Evolutionary conservation across 2,888 invertebrate species (phyloP).

Genomic region (Andricus curvator): DNA sequence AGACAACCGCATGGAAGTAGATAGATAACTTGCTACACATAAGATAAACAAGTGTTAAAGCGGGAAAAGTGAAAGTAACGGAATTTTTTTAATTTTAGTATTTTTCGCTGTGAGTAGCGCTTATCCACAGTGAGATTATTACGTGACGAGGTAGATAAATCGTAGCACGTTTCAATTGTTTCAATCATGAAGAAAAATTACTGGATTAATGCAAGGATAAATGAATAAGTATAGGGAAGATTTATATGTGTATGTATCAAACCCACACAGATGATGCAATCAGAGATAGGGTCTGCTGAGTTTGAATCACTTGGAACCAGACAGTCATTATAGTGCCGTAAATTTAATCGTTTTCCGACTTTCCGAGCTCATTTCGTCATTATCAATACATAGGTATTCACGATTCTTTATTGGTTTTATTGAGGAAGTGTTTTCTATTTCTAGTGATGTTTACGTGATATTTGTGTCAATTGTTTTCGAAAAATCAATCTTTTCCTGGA

Average conservation of each 20-base stretch:
- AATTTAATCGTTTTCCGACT: slow-evolving; percentile 1
- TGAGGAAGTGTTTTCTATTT: not conserved
- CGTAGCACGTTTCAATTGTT: not conserved
- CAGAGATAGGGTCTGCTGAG: slow-evolving; percentile 13
- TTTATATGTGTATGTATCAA: not conserved
- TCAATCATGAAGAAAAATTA: slow-evolving; percentile 11
- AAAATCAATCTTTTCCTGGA: not conserved
- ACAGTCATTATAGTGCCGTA: not conserved
- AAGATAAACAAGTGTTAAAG: slow-evolving; percentile 33
- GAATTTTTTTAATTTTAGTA: not conserved
- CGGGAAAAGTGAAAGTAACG: slow-evolving; percentile 13
- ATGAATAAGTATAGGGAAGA: not conserved
- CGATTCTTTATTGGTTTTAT: not conserved
- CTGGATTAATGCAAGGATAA: slow-evolving; percentile 2
- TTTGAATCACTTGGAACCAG: slow-evolving; percentile 21
- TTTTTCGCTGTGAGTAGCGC: not conserved
- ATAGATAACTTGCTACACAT: not conserved
- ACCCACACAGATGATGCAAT: slow-evolving; percentile 8
- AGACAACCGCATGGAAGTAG: not conserved
- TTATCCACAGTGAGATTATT: not conserved
- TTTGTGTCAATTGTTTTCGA: not conserved
- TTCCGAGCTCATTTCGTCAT: not conserved
- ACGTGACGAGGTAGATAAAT: not conserved
- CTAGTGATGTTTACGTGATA: too few relatives aligned
- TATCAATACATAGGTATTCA: not conserved